Evolutionary conservation across 2,888 invertebrate genomes (phyloP).

Genomic region (Microctonus aethiopoides): DNA sequence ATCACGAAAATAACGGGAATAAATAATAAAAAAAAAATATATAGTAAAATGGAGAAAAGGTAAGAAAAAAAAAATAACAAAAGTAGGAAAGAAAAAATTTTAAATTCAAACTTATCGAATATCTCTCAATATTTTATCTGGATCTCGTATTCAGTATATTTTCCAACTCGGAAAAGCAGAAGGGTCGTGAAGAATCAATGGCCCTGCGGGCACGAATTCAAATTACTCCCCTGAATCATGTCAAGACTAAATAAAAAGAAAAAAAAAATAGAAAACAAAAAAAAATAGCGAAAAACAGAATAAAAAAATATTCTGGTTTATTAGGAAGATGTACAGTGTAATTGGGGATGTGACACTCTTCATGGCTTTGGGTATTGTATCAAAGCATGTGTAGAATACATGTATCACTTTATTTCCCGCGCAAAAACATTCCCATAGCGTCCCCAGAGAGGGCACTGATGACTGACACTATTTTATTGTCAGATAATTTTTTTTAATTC

Average conservation of each 20-base stretch:
- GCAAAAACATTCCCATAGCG: not conserved
- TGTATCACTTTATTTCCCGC: not conserved
- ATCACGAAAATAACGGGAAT: too few species aligned
- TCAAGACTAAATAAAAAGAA: slow-evolving; percentile 5
- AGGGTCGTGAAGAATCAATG: not conserved
- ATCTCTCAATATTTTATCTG: not conserved
- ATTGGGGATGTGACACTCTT: not conserved
- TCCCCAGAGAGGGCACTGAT: not conserved
- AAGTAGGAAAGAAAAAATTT: not conserved
- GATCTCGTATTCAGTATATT: not conserved
- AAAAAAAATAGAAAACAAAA: slow-evolving; percentile 2
- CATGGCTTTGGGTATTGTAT: not conserved
- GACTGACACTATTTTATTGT: not conserved
- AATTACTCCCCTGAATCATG: slow-evolving; percentile 22
- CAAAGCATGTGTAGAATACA: not conserved
- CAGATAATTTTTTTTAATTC: too few species aligned
- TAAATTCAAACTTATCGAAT: not conserved
- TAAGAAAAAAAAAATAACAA: not conserved
- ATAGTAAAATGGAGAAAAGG: not conserved
- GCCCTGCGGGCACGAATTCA: slow-evolving; percentile 25
- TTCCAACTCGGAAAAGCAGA: not conserved
- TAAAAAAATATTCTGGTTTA: slow-evolving; percentile 1
- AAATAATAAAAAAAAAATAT: not conserved
- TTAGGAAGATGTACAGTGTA: not conserved
- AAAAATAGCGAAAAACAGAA: not conserved